A percentile compares a stretch with the other conserved stretches of the same genome.
Conservation (phyloP, 2,888 invertebrate species). For the Sarcophaga rosellei region DNA sequence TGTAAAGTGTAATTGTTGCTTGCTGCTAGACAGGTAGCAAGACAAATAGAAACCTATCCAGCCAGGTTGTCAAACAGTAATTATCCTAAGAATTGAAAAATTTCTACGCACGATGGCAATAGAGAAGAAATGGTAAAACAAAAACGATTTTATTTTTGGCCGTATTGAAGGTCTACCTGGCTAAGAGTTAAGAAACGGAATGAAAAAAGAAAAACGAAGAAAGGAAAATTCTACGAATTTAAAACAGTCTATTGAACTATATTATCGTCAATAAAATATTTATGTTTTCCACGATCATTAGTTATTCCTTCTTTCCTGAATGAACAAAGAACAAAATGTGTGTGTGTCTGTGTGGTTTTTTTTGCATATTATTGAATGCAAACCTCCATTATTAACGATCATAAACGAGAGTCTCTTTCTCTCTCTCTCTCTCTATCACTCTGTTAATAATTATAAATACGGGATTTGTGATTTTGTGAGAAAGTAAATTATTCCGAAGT, state of each 20-base stretch:
- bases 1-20: no score
- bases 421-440: no score
- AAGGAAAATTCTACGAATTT: constrained; percentile 9
- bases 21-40: no score
- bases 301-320: constrained; percentile 33
- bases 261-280: constrained; percentile 6
- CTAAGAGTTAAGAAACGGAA: not conserved
- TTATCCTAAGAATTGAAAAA: constrained; percentile 21
- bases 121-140: not conserved
- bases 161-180: constrained; percentile 29
- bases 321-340: not conserved
- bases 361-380: constrained; percentile 1
- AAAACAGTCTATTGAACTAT: constrained; percentile 26
- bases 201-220: no score
- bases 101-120: not conserved
- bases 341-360: not conserved
- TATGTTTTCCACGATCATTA: constrained; percentile 63
- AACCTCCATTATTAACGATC: not conserved
- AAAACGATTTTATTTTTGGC: not conserved
- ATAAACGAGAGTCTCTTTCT: not conserved
- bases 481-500: no score
- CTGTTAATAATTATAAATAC: no score
- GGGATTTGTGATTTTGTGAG: no score
- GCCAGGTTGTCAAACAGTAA: no score
- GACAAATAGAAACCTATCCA: no score